Percentiles rank a stretch among this genome's conserved stretches.
phyloP scores from a whole-genome alignment of 2,797 vertebrate genomes.

The Phaenicophaeus curvirostris region DNA sequence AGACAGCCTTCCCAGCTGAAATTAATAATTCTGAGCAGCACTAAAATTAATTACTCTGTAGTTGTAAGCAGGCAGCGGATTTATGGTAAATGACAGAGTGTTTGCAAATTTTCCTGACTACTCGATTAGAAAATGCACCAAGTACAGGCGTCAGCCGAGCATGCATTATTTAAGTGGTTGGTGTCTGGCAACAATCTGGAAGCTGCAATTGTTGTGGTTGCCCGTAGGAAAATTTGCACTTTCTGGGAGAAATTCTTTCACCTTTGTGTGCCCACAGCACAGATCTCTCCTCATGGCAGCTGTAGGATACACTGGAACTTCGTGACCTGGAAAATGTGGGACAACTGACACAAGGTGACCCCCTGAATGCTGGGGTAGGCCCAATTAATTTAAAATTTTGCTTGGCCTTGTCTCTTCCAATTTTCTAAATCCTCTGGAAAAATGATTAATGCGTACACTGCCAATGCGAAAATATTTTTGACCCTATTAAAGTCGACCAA shows the following conservation, averaged over 20 bases:
- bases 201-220: conserved; percentile 77
- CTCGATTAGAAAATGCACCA: conserved; percentile 80
- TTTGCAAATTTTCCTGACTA: conserved; percentile 81
- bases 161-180: conserved; percentile 84
- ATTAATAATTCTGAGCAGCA: conserved; percentile 76
- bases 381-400: conserved; percentile 95
- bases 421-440: conserved; percentile 95
- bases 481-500: conserved; percentile 98
- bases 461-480: conserved; percentile 97
- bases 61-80: conserved; percentile 74
- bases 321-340: conserved; percentile 88
- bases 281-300: conserved; percentile 79
- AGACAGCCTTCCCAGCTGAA: conserved; percentile 63
- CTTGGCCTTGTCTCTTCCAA: conserved; percentile 92
- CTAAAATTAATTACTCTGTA: conserved; percentile 78
- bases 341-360: conserved; percentile 88
- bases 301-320: conserved; percentile 82
- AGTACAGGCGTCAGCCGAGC: conserved; percentile 75
- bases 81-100: conserved; percentile 80
- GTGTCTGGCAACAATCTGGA: conserved; percentile 81
- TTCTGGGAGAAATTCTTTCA: conserved; percentile 84
- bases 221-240: conserved; percentile 82
- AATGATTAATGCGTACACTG: conserved; percentile 94
- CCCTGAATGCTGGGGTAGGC: conserved; percentile 83
- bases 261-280: conserved; percentile 80